Percentiles rank a stretch among this genome's conserved stretches.
phyloP scores from a whole-genome alignment of 1,140 invertebrate species.

The Danaus plexippus region DNA sequence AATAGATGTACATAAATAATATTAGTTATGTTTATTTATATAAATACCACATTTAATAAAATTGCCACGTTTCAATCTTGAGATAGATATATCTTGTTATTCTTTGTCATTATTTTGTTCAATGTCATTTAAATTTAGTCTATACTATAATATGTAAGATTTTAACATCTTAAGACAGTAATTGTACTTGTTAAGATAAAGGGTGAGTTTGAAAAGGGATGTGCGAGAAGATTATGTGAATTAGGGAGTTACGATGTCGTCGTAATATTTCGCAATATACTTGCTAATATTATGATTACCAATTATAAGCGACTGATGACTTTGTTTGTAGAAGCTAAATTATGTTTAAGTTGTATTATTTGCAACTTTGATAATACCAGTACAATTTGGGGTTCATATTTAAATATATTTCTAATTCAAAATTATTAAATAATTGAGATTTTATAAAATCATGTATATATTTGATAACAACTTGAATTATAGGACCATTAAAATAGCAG shows the following conservation, averaged over 20 bases:
- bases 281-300: conserved; percentile 8
- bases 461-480: not conserved
- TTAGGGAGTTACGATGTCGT: conserved; percentile 18
- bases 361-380: too few relatives aligned
- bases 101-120: too few relatives aligned
- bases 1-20: too few relatives aligned
- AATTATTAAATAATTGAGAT: conserved; percentile 8
- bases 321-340: too few relatives aligned
- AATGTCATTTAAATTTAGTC: too few relatives aligned
- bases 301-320: conserved; percentile 5
- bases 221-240: conserved; percentile 23
- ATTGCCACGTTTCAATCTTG: too few relatives aligned
- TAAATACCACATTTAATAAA: too few relatives aligned
- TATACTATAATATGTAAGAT: conserved; percentile 5
- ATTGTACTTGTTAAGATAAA: conserved; percentile 19
- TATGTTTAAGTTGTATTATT: too few relatives aligned
- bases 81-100: too few relatives aligned
- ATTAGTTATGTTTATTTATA: too few relatives aligned
- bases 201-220: conserved; percentile 7
- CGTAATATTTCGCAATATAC: conserved; percentile 16
- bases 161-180: conserved; percentile 14
- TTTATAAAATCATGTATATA: conserved; percentile 7
- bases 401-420: too few relatives aligned
- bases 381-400: too few relatives aligned
- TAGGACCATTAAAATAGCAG: conserved; percentile 4